Percentiles rank a stretch among this genome's conserved stretches.
phyloP scores from a whole-genome alignment of 2,888 invertebrate species.

The Pammene aurita region DNA sequence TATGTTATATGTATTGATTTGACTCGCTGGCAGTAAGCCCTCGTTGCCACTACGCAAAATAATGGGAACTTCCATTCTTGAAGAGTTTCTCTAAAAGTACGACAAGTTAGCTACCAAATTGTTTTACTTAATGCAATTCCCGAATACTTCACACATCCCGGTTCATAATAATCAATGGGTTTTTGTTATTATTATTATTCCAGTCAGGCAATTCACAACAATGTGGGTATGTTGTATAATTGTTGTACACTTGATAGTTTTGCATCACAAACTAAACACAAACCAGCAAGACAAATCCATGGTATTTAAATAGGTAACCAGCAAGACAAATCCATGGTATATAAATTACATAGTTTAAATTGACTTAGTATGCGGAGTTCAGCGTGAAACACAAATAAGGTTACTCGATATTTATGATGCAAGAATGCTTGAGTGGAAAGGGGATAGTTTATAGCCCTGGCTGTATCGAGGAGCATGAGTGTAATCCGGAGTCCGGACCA shows the following conservation, averaged over 20 bases:
- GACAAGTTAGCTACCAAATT: too few species aligned
- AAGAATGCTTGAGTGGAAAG: conserved; percentile 48
- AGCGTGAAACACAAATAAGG: conserved; percentile 43
- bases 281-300: conserved; percentile 25
- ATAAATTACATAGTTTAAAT: conserved; percentile 28
- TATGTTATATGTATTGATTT: too few species aligned
- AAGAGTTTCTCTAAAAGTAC: too few species aligned
- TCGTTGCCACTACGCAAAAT: too few species aligned
- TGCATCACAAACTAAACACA: neutral
- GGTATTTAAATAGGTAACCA: conserved; percentile 12
- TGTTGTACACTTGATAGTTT: neutral
- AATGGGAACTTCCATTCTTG: too few species aligned
- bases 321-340: conserved; percentile 29
- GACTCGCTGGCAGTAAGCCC: too few species aligned
- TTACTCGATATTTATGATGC: conserved; percentile 46
- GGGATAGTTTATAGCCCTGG: conserved; percentile 50
- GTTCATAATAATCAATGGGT: too few species aligned
- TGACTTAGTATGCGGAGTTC: conserved; percentile 33
- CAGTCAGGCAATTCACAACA: neutral
- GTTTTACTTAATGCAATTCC: too few species aligned
- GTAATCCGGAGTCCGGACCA: conserved; percentile 57
- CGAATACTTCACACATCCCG: too few species aligned
- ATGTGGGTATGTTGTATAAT: neutral
- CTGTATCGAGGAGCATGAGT: conserved; percentile 51
- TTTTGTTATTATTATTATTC: too few species aligned